phyloP scores from a whole-genome alignment of 2,797 vertebrate species.

The Lutjanus argentimaculatus region DNA sequence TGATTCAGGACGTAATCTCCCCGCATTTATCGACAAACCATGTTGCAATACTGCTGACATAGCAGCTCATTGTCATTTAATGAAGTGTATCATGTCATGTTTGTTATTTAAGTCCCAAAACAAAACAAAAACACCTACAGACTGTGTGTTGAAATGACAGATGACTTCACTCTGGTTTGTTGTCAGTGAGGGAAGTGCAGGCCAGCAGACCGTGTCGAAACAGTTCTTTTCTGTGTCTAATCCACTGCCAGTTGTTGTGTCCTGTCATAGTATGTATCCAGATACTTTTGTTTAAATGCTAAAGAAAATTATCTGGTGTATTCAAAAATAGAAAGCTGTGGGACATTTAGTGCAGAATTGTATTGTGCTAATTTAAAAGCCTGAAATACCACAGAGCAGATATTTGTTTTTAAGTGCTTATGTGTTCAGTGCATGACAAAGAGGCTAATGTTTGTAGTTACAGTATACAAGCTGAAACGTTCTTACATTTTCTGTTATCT shows the following conservation, averaged over 20 bases:
- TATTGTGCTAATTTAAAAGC: no score
- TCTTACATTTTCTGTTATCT: not conserved
- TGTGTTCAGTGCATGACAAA: not conserved
- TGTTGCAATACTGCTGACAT: not conserved
- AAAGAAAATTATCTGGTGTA: not conserved
- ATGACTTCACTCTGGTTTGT: conserved; percentile 3
- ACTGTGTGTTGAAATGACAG: not conserved
- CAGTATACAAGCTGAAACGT: not conserved
- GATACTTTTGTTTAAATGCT: not conserved
- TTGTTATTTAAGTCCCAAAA: conserved; percentile 20
- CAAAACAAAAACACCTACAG: not conserved
- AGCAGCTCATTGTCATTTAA: not conserved
- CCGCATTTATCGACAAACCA: not conserved
- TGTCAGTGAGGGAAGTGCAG: not conserved
- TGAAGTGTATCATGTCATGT: not conserved
- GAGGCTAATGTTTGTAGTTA: not conserved
- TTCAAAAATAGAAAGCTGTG: not conserved
- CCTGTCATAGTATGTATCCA: not conserved
- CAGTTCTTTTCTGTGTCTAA: not conserved
- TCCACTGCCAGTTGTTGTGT: not conserved
- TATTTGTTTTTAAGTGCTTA: not conserved
- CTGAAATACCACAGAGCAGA: no score
- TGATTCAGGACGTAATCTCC: not conserved
- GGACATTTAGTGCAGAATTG: no score
- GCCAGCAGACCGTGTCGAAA: not conserved